phyloP scores from a whole-genome alignment of 2,113 vertebrate species.

The Tragulus kanchil region DNA sequence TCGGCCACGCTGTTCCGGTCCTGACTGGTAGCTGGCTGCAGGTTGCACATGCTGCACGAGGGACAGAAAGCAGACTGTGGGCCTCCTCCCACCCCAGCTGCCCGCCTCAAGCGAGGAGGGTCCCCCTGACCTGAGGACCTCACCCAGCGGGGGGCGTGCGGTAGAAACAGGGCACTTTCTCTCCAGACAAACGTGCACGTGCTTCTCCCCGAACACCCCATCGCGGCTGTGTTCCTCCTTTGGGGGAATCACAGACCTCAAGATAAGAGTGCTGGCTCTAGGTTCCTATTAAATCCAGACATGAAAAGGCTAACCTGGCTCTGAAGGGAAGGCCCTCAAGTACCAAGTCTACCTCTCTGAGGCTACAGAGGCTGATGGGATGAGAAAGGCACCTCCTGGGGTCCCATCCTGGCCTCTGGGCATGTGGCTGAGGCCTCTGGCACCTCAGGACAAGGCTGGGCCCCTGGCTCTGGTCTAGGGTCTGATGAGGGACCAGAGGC shows the following conservation, averaged over 20 bases:
- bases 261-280: not conserved
- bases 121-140: not conserved
- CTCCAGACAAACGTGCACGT: not conserved
- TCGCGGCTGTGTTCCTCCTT: not conserved
- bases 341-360: not conserved
- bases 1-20: conserved; percentile 90
- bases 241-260: not conserved
- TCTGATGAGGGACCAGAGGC: not conserved
- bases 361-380: not conserved
- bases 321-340: not conserved
- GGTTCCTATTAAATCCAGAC: not conserved
- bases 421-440: not conserved
- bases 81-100: accelerated
- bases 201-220: not conserved
- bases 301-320: not conserved
- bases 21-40: conserved; percentile 87
- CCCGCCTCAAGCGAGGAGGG: not conserved
- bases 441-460: not conserved
- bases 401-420: not conserved
- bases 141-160: not conserved
- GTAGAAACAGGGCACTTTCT: not conserved
- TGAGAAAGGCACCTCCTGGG: not conserved
- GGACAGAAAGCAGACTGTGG: conserved; percentile 52
- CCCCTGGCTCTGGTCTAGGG: not conserved
- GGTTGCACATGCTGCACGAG: conserved; percentile 92